These are phyloP conservation scores for Diplodus puntazzo DNA, from an alignment of 2,797 vertebrate genomes.

Conservation along the genomic window DNA sequence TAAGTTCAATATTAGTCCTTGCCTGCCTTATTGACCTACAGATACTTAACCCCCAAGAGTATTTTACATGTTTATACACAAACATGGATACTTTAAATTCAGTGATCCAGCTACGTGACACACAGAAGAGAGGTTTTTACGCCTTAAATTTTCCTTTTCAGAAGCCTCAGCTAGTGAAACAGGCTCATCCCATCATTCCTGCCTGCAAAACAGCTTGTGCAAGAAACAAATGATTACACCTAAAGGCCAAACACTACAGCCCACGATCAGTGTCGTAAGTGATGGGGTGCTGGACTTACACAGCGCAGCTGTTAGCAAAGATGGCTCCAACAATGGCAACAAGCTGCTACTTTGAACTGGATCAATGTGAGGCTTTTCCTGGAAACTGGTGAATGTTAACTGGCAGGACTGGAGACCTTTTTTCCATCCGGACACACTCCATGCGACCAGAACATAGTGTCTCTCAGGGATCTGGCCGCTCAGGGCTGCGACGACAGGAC, in stretches of 20 bases:
- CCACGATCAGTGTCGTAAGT: slow-evolving; percentile 46
- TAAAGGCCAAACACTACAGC: slow-evolving; percentile 49
- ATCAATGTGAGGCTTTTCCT: slow-evolving; percentile 55
- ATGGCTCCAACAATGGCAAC: slow-evolving; percentile 52
- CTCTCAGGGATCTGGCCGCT: slow-evolving; percentile 59
- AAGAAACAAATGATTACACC: slow-evolving; percentile 69
- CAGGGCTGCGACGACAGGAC: slow-evolving; percentile 35
- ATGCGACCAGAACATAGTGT: slow-evolving; percentile 51
- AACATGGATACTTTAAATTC: slow-evolving; percentile 36
- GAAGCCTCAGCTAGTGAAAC: slow-evolving; percentile 39
- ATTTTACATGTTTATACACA: slow-evolving; percentile 32
- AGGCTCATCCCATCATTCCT: slow-evolving; percentile 57
- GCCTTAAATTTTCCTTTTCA: slow-evolving; percentile 13
- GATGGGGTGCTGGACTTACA: slow-evolving; percentile 71
- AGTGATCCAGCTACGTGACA: slow-evolving; percentile 13
- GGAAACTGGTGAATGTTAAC: slow-evolving; percentile 50
- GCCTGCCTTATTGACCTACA: slow-evolving; percentile 39
- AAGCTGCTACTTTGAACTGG: slow-evolving; percentile 49
- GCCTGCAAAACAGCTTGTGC: slow-evolving; percentile 46
- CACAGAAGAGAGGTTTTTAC: slow-evolving; percentile 9
- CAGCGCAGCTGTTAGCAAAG: slow-evolving; percentile 75
- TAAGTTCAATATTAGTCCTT: slow-evolving; percentile 40
- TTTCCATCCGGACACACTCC: slow-evolving; percentile 39
- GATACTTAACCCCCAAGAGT: slow-evolving; percentile 15
- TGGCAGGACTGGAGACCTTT: slow-evolving; percentile 51